phyloP scores from a whole-genome alignment of 2,888 invertebrate genomes.

The Prosopocoilus inquinatus region DNA sequence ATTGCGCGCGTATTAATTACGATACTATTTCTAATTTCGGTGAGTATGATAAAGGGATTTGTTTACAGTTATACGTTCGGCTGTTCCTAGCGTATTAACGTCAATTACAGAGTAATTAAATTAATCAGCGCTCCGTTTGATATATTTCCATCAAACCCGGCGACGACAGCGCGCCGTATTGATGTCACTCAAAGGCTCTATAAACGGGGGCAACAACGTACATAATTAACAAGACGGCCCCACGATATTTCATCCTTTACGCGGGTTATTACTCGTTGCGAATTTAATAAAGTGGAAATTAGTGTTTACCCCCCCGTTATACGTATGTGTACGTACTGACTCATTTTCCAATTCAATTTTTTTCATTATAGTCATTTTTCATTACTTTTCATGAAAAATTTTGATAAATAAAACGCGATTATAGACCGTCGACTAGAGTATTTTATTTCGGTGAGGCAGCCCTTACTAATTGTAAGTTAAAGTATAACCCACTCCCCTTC shows the following conservation, averaged over 20 bases:
- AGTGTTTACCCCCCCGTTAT: not conserved
- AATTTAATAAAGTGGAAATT: conserved; percentile 2
- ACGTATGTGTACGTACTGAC: too few relatives aligned
- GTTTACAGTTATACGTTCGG: not conserved
- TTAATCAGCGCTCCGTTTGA: not conserved
- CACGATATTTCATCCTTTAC: not conserved
- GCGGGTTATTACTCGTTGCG: not conserved
- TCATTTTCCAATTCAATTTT: too few relatives aligned
- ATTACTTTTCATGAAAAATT: too few relatives aligned
- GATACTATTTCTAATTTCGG: not conserved
- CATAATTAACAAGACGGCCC: conserved; percentile 3
- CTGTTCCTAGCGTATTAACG: not conserved
- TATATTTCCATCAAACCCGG: not conserved
- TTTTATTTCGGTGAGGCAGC: too few relatives aligned
- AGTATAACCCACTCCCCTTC: too few relatives aligned
- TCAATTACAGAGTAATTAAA: conserved; percentile 1
- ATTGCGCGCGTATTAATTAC: not conserved
- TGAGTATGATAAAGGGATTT: not conserved
- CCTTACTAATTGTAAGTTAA: too few relatives aligned
- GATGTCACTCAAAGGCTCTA: not conserved
- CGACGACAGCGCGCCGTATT: not conserved
- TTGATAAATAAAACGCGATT: too few relatives aligned
- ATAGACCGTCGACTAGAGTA: too few relatives aligned
- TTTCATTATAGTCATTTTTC: too few relatives aligned
- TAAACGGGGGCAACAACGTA: not conserved